These are phyloP conservation scores for Toxostoma redivivum DNA, from an alignment of 2,113 vertebrate species.

Conservation along the genomic window DNA sequence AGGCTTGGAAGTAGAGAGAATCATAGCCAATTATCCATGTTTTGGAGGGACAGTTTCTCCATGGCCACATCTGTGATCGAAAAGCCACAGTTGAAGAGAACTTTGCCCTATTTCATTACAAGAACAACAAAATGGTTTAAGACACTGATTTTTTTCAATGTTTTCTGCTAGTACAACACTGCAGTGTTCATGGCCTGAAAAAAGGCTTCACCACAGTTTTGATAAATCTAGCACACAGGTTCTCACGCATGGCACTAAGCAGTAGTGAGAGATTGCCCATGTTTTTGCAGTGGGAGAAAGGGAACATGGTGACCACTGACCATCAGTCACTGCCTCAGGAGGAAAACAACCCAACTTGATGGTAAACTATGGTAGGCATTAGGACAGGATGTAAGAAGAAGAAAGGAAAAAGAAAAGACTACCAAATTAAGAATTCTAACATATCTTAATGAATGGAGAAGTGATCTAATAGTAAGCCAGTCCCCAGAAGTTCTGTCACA, in stretches of 20 bases:
- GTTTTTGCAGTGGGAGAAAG: not conserved
- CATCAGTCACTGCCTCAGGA: not conserved
- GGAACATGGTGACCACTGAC: not conserved
- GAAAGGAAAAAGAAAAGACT: not conserved
- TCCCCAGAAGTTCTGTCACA: not conserved
- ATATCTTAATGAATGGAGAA: not conserved
- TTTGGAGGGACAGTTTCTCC: not conserved
- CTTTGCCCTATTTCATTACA: not conserved
- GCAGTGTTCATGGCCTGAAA: not conserved
- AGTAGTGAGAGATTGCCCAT: not conserved
- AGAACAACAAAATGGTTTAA: not conserved
- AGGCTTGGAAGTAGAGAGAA: not conserved
- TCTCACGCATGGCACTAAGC: not conserved
- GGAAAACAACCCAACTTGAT: not conserved
- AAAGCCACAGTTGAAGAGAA: not conserved
- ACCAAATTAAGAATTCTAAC: not conserved
- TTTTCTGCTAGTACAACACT: not conserved
- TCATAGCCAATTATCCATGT: not conserved
- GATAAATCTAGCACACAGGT: not conserved
- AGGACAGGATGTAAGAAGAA: not conserved
- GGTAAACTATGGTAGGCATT: not conserved
- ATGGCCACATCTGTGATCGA: not conserved
- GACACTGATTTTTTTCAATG: not conserved
- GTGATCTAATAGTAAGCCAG: not conserved
- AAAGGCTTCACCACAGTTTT: not conserved